phyloP scores from a whole-genome alignment of 2,797 vertebrate genomes.

The Takifugu ocellatus region DNA sequence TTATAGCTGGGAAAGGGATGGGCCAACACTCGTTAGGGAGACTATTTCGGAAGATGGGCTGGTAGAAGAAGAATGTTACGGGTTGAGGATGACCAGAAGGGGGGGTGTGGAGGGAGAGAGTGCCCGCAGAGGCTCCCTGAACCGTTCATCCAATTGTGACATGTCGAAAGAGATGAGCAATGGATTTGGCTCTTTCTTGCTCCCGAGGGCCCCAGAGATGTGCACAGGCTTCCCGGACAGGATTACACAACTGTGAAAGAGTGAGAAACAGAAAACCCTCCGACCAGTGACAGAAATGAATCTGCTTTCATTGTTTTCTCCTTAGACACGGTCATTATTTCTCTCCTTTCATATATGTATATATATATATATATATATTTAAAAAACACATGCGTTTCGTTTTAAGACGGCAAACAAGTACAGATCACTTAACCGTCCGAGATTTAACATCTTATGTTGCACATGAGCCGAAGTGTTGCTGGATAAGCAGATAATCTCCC shows the following conservation, averaged over 20 bases:
- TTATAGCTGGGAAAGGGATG: constrained; percentile 81
- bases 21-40: constrained; percentile 70
- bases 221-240: constrained; percentile 28
- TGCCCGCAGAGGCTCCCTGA: constrained; percentile 35
- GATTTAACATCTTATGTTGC: constrained; percentile 17
- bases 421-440: constrained; percentile 2
- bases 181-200: constrained; percentile 34
- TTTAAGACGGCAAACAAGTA: neutral
- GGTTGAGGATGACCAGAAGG: constrained; percentile 56
- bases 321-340: neutral
- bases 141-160: constrained; percentile 27
- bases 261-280: constrained; percentile 24
- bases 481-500: constrained; percentile 58
- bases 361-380: too few species aligned
- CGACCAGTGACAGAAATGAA: constrained; percentile 18
- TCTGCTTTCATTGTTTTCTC: neutral
- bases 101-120: constrained; percentile 42
- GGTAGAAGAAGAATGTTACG: constrained; percentile 38
- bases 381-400: neutral
- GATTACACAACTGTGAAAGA: constrained; percentile 53
- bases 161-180: constrained; percentile 45
- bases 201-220: constrained; percentile 28
- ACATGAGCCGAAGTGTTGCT: constrained; percentile 25
- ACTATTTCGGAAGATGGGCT: constrained; percentile 73
- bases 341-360: too few species aligned